Evolutionary conservation across 1,140 invertebrate species (phyloP), one percentile per base, ranked within the genome.

Genomic region (Bombus confusus): DNA sequence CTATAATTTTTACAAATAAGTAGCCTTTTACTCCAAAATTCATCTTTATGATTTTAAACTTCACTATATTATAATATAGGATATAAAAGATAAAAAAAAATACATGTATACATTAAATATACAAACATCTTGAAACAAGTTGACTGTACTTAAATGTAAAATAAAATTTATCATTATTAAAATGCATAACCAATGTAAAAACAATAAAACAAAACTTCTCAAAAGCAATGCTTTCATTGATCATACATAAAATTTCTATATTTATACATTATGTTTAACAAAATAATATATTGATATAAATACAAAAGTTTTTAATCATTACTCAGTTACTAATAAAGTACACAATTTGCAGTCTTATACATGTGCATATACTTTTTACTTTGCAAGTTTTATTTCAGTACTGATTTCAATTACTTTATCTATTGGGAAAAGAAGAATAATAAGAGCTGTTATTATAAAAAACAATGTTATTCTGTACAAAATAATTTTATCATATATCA

Each of bases 291-390:
- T 75, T 37, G 37, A 37, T 76, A 43, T n/a, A 84, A 83, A 68
- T 76, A 57, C 18, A 68, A 72, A 84, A 84, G 41, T 31, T 73
- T 74, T n/a, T 74, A 43, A 73, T 52, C 5, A 4, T 80, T 37
- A 68, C 78, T 74, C 64, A 85, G 57, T 68, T 52, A 47, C 22
- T 85, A 85, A 73, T n/a, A 80, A 73, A 80, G 43, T 85, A 85
- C 83, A 59, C 62, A 74, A 80, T 80, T 80, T 85, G 59, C 83
- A 85, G 83, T 85, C 83, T 85, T 74, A 64, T 74, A 87, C 66
- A 31, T 80, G 76, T 83, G 78, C 83, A 87, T 75, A 66, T 69
- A 12, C 8, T 74, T 52, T 39, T 62, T 28, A 74, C 37, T 72
- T 59, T 81, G 47, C 69, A 64, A 79, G 28, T 79, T 72, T 82